These are phyloP conservation scores for Antedon mediterranea DNA, from an alignment of 53 echinoderm and acorn worm genomes.

Conservation along the genomic window DNA sequence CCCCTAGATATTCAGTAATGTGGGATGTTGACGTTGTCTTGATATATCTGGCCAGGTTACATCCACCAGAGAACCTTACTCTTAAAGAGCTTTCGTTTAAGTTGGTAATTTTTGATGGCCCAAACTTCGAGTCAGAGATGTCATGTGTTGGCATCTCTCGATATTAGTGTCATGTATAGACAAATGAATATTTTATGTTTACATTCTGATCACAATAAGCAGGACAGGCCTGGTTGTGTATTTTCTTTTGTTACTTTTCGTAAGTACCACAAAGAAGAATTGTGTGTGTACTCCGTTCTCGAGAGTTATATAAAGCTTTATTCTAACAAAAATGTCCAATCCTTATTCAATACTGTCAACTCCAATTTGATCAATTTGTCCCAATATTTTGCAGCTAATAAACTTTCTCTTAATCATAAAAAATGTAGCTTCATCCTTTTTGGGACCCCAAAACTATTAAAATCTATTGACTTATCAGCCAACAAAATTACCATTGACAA, in stretches of 20 bases:
- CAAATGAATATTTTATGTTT: background rate
- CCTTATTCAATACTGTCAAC: too few species aligned
- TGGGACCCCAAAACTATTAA: too few species aligned
- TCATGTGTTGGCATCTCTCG: conserved; percentile 12
- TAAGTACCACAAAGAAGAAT: background rate
- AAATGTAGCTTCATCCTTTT: too few species aligned
- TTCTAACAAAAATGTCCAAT: too few species aligned
- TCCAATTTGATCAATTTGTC: too few species aligned
- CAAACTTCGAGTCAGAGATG: conserved; percentile 20
- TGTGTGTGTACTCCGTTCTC: background rate
- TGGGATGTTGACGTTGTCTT: conserved; percentile 34
- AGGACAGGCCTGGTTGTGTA: background rate
- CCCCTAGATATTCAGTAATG: conserved; percentile 11
- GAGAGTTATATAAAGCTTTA: background rate
- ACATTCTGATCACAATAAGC: background rate
- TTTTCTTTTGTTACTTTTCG: background rate
- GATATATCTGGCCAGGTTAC: conserved; percentile 11
- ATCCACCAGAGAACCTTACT: conserved; percentile 15
- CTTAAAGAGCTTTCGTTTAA: conserved; percentile 22
- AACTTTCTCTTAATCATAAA: too few species aligned
- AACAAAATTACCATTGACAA: too few species aligned
- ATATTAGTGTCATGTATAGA: background rate
- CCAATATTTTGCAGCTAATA: too few species aligned
- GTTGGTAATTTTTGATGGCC: conserved; percentile 16
- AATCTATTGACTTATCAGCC: too few species aligned